These are phyloP conservation scores for Conops quadrifasciatus DNA, from an alignment of 2,888 invertebrate genomes.

Conservation along the genomic window DNA sequence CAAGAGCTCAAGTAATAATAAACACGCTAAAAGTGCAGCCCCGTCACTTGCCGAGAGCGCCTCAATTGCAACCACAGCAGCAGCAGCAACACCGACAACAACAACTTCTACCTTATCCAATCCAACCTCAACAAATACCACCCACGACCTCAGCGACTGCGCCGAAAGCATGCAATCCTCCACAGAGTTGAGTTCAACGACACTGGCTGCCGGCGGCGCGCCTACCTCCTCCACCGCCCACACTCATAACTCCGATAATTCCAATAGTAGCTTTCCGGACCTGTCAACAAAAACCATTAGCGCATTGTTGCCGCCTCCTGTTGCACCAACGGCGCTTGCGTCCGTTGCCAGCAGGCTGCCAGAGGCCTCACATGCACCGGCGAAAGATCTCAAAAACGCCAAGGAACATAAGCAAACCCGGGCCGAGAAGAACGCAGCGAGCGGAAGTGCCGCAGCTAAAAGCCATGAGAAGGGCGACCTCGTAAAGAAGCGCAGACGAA, in stretches of 20 bases:
- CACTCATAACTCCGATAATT: constrained; percentile 59
- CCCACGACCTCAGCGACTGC: constrained; percentile 56
- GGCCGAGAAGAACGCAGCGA: constrained; percentile 24
- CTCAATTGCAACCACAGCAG: constrained; percentile 38
- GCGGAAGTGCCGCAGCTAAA: constrained; percentile 7
- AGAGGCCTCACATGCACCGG: constrained; percentile 1
- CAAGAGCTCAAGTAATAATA: constrained; percentile 43
- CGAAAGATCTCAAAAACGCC: constrained; percentile 29
- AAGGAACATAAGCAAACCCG: constrained; percentile 42
- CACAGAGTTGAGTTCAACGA: constrained; percentile 47
- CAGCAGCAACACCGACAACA: constrained; percentile 24
- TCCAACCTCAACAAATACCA: constrained; percentile 41
- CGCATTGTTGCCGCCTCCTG: constrained; percentile 25
- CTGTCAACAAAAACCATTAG: constrained; percentile 45
- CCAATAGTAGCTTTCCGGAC: constrained; percentile 64
- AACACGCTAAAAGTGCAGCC: constrained; percentile 41
- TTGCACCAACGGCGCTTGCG: constrained; percentile 41
- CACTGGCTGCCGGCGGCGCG: constrained; percentile 34
- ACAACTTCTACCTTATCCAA: constrained; percentile 24
- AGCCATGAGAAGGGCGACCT: constrained; percentile 56
- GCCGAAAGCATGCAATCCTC: constrained; percentile 57
- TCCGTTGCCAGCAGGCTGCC: constrained; percentile 35
- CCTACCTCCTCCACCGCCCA: neutral
- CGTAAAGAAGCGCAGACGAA: constrained; percentile 68
- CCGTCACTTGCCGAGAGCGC: constrained; percentile 39